Evolutionary conservation across 2,797 vertebrate species (phyloP), one percentile per base, ranked within the genome.

Genomic region (Myripristis murdjan): DNA sequence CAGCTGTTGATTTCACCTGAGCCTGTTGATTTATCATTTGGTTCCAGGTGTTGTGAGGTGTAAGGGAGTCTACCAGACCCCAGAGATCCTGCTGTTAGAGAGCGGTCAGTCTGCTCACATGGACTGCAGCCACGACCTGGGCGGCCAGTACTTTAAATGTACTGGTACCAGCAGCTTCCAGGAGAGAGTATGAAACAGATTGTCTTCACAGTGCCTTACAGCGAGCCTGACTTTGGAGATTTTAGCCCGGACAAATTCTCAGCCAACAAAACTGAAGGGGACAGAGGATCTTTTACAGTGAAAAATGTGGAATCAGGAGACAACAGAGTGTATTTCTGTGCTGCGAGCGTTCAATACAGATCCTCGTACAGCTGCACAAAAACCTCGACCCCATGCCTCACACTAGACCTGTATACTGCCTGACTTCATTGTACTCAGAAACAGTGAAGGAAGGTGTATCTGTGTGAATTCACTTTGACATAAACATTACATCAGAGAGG

Each of bases 141-240:
- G 20, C 15, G 4, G 16, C 20, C 0, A 0, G 9, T 65, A 52
- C 20, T 15, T 9, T 11, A 75, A 9, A 75, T 68, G 58, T 60
- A 63, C 54, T 81, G 73, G 73, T 81, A 54, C 47, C 33, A 54
- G 15, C 63, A 66, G n/a, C 15, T 44, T 18, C 15, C 55, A 20
- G 70, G 46, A n/a, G 16, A 44, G 16, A 33, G 35, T 2, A 48
- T 65, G 46, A 73, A 24, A 22, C 35, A 24, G 14, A n/a, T 74
- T 0, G 57, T 47, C 15, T 20, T 20, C 20, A 73, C 35, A 8
- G 46, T 52, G 22, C 37, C 55, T 33, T 64, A 15, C 48, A 52
- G 39, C 0, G 6, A 7, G 16, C 31, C 63, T 22, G 67, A 80
- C 24, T 72, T 64, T 44, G 72, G 58, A 22, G 11, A 16, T 14